Base-by-base conservation (phyloP, 2,888 invertebrate genomes). In the Tridacna gigas region DNA sequence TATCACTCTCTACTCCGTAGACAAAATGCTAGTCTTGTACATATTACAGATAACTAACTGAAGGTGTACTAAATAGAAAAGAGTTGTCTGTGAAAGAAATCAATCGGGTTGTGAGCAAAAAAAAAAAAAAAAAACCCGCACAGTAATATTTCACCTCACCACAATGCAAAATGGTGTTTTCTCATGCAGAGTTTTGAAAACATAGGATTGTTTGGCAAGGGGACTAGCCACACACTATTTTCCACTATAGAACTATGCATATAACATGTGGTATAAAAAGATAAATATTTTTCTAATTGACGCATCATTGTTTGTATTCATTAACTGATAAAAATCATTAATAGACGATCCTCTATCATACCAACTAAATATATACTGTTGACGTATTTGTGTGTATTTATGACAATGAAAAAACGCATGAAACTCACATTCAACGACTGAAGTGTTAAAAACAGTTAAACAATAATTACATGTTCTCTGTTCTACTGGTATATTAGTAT, bases 351-450 rank as follows among this genome's bases (percentile, higher is more conserved):
- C 56, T n/a, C n/a, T 56, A 20, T 56, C n/a, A n/a, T 56, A 56
- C 56, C 56, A 56, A 56, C 56, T 56, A n/a, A 56, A 56, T 56
- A 56, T 1, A 56, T 63, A 63, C 15, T 75, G 25, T 18, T 75
- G 18, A 12, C 75, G 18, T 45, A 75, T n/a, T 18, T 11, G 22
- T 28, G 22, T 26, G 61, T 51, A 77, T 69, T 67, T 77, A 11
- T 20, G n/a, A 56, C 69, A 77, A 18, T 37, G 26, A 45, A 77
- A 71, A 61, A 78, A 78, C 11, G 69, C 71, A 78, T 71, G 78
- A 78, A 56, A 71, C 25, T 78, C 78, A 61, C 45, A 60, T 47
- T 78, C 78, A 45, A 78, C 22, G 47, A 60, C 7, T 25, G 22
- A 20, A 37, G 18, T 47, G 26, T 71, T 61, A 7, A 11, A 12